phyloP scores from a whole-genome alignment of 1,140 invertebrate species.

The Metopolophium dirhodum region DNA sequence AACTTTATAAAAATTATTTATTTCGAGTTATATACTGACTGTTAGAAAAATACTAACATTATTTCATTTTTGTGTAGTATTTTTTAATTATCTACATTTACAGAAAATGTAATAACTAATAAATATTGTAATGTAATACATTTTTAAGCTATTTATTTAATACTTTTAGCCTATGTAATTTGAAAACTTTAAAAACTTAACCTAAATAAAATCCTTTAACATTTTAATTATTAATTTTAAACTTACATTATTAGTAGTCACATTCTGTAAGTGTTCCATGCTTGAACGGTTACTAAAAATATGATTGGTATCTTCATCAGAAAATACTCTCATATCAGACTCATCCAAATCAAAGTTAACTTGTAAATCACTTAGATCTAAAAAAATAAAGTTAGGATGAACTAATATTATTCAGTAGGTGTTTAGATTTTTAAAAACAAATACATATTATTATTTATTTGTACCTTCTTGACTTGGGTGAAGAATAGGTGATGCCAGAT shows the following conservation, averaged over 20 bases:
- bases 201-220: not conserved
- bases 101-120: too few relatives aligned
- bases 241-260: slow-evolving; percentile 30
- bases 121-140: not conserved
- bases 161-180: not conserved
- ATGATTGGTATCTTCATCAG: slow-evolving; percentile 75
- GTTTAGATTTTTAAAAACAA: not conserved
- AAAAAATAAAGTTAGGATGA: slow-evolving; percentile 60
- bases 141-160: not conserved
- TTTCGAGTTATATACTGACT: not conserved
- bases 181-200: not conserved
- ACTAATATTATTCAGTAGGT: not conserved
- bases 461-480: slow-evolving; percentile 51
- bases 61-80: not conserved
- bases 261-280: slow-evolving; percentile 62
- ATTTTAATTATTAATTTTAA: not conserved
- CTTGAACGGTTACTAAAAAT: slow-evolving; percentile 60
- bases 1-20: not conserved
- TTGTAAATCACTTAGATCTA: slow-evolving; percentile 82
- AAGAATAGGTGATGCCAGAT: slow-evolving; percentile 46
- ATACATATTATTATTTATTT: not conserved
- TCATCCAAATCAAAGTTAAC: slow-evolving; percentile 84
- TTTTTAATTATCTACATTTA: not conserved
- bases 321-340: slow-evolving; percentile 83
- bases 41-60: not conserved